These are phyloP conservation scores for Phaethornis superciliosus DNA, from an alignment of 2,113 vertebrate genomes.

Conservation along the genomic window DNA sequence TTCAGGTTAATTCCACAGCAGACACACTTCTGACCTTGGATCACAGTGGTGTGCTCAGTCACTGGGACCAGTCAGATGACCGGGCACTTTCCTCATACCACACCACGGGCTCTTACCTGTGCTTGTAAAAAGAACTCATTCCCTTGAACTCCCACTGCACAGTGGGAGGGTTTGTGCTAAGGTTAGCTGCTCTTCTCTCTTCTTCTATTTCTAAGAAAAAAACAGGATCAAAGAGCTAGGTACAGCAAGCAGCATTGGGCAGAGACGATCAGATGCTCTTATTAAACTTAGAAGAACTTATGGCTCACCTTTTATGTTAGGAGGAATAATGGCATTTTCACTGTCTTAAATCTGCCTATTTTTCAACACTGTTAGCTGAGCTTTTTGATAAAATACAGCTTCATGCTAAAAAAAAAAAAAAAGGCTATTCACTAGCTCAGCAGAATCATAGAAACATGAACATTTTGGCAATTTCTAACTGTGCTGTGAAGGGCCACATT, in stretches of 20 bases:
- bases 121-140: not conserved
- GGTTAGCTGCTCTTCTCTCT: not conserved
- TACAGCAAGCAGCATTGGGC: accelerated
- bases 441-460: not conserved
- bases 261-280: not conserved
- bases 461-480: not conserved
- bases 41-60: not conserved
- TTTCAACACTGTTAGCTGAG: not conserved
- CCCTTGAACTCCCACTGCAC: accelerated
- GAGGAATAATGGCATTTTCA: not conserved
- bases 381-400: not conserved
- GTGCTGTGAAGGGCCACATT: not conserved
- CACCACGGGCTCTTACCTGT: accelerated
- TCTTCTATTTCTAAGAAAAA: not conserved
- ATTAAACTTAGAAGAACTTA: not conserved
- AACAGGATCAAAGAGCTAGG: not conserved
- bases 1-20: not conserved
- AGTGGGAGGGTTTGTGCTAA: not conserved
- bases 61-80: not conserved
- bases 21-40: not conserved
- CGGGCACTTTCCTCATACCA: accelerated
- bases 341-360: not conserved
- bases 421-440: not conserved
- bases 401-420: not conserved
- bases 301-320: not conserved